Percentiles rank a stretch among this genome's conserved stretches.
Evolutionary conservation across 1,140 invertebrate species (phyloP).

Genomic region (Cyrtorhinus lividipennis): DNA sequence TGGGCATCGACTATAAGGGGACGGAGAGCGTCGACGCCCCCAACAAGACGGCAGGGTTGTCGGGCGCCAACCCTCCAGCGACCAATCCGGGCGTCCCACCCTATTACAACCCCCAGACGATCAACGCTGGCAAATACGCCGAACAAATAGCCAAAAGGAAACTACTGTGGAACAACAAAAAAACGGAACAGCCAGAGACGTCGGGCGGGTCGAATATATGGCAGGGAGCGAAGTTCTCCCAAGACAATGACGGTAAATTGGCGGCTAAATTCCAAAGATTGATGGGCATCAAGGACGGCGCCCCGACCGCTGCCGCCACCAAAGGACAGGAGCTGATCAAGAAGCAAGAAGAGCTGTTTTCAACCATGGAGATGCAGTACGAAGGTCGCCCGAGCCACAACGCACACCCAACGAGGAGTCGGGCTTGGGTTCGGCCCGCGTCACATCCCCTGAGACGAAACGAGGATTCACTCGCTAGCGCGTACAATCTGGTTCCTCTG

Average conservation of each 20-base stretch:
- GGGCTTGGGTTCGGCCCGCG: conserved; percentile 56
- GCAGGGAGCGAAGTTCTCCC: conserved; percentile 68
- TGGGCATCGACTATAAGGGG: conserved; percentile 2
- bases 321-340: conserved; percentile 35
- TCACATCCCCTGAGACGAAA: conserved; percentile 11
- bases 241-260: conserved; percentile 79
- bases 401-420: conserved; percentile 84
- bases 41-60: not conserved
- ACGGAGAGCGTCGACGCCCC: not conserved
- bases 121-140: conserved; percentile 68
- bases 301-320: not conserved
- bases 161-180: conserved; percentile 28
- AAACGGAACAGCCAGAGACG: conserved; percentile 26
- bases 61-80: too few relatives aligned
- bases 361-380: conserved; percentile 84
- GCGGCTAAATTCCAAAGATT: conserved; percentile 88
- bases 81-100: too few relatives aligned
- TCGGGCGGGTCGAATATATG: conserved; percentile 42
- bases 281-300: conserved; percentile 74
- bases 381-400: conserved; percentile 82
- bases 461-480: too few relatives aligned
- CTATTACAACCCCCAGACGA: conserved; percentile 67
- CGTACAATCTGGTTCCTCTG: too few relatives aligned
- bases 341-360: conserved; percentile 83
- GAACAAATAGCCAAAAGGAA: conserved; percentile 72